A percentile compares a stretch with the other conserved stretches of the same genome.
phyloP scores from a whole-genome alignment of 2,888 invertebrate genomes.

The Eristalinus aeneus region DNA sequence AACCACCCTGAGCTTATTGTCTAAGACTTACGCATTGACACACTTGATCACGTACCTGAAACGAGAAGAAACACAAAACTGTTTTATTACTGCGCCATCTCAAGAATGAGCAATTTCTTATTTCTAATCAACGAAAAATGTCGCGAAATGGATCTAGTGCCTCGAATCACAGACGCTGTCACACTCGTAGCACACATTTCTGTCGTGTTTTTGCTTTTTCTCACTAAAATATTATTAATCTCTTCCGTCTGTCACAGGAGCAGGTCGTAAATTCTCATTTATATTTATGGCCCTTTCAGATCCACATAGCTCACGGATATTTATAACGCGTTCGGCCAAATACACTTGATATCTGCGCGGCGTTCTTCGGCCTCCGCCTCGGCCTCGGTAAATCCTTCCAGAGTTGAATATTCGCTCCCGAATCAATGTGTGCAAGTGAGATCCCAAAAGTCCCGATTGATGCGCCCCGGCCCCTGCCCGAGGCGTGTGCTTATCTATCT shows the following conservation, averaged over 20 bases:
- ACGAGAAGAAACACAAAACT: not conserved
- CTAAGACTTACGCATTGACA: constrained; percentile 40
- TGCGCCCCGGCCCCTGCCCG: not conserved
- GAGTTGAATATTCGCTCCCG: not conserved
- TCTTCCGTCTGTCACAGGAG: constrained; percentile 9
- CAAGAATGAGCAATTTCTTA: too few relatives aligned
- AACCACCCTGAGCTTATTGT: not conserved
- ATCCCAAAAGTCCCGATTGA: not conserved
- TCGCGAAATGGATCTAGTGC: not conserved
- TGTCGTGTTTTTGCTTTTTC: not conserved
- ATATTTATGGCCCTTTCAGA: constrained; percentile 34
- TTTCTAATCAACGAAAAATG: not conserved
- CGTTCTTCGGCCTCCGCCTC: not conserved
- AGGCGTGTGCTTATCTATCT: constrained; percentile 10
- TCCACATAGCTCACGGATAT: constrained; percentile 29
- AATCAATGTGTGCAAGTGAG: not conserved
- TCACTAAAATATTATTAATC: constrained; percentile 30
- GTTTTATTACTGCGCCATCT: not conserved
- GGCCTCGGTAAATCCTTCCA: not conserved
- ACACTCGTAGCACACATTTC: not conserved
- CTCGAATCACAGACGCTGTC: not conserved
- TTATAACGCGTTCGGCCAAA: constrained; percentile 13
- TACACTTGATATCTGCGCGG: not conserved
- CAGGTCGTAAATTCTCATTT: constrained; percentile 23
- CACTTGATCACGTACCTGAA: constrained; percentile 48